phyloP scores from a whole-genome alignment of 2,888 invertebrate species.

The Melieria crassipennis region DNA sequence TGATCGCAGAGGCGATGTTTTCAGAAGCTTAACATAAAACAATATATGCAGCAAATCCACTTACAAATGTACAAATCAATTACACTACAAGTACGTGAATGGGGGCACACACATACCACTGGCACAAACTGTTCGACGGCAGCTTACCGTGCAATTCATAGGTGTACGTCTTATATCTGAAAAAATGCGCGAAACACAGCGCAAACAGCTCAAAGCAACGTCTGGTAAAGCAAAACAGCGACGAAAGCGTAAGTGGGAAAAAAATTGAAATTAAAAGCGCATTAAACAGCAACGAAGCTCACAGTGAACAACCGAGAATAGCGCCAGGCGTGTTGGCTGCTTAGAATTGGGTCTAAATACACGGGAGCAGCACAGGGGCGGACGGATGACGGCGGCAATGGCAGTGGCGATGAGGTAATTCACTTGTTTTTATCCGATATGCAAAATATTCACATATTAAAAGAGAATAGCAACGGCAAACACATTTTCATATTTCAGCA shows the following conservation, averaged over 20 bases:
- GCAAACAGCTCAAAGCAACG: too few species aligned
- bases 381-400: too few species aligned
- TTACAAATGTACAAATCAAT: conserved; percentile 1
- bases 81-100: background rate
- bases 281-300: background rate
- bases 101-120: too few species aligned
- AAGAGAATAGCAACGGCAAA: conserved; percentile 12
- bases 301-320: too few species aligned
- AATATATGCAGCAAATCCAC: background rate
- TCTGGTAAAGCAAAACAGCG: background rate
- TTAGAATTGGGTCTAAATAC: too few species aligned
- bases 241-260: background rate
- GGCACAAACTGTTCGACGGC: background rate
- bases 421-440: conserved; percentile 46
- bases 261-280: conserved; percentile 1
- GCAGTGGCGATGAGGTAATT: conserved; percentile 48
- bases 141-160: background rate
- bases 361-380: too few species aligned
- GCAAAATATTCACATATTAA: background rate
- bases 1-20: too few species aligned
- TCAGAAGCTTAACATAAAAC: too few species aligned
- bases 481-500: conserved; percentile 13
- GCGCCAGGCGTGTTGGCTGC: too few species aligned
- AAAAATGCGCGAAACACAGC: background rate
- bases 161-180: background rate